Evolutionary conservation across 1,140 invertebrate genomes (phyloP), one percentile per base, ranked within the genome.

Genomic region (Manduca sexta): DNA sequence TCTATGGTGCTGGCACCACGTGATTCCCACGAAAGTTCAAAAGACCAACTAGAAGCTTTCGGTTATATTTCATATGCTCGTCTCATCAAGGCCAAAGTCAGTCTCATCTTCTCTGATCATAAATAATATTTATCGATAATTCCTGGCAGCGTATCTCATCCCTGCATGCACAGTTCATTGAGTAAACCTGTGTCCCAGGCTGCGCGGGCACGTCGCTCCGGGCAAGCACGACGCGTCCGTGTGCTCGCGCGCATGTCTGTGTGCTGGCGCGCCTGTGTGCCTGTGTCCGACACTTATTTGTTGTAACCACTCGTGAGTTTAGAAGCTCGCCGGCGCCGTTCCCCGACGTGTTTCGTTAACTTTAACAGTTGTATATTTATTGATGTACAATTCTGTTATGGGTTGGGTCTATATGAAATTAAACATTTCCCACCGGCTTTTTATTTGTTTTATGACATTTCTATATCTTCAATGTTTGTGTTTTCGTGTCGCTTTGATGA

Each of bases 111-210:
- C n/a, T n/a, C n/a, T n/a, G n/a, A n/a, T n/a, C n/a, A n/a, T n/a
- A n/a, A n/a, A n/a, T n/a, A n/a, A n/a, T n/a, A n/a, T 5, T 1
- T 26, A 26, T 26, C 21, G 21, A 26, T 26, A 26, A 26, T 5
- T 26, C 21, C 21, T 26, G 4, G 21, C 4, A 3, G 21, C 21
- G 0, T 26, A 8, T 26, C 21, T 26, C 21, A 8, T 26, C 21
- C 21, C 21, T 42, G 11, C 34, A 12, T 40, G 46, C 50, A 57
- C 65, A 65, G 67, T 78, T 78, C 72, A 81, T 78, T 81, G 74
- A 78, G 74, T 71, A 81, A 80, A 81, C 64, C 64, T 68, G 73
- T 68, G 70, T 69, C 51, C 37, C 40, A 47, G 49, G 54, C 44
- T 45, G 56, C 58, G 61, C 62, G 47, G 55, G 60, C 69, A 62